Evolutionary conservation across 2,797 vertebrate genomes (phyloP), one percentile per base, ranked within the genome.

Genomic region (Craterocephalus amniculus): DNA sequence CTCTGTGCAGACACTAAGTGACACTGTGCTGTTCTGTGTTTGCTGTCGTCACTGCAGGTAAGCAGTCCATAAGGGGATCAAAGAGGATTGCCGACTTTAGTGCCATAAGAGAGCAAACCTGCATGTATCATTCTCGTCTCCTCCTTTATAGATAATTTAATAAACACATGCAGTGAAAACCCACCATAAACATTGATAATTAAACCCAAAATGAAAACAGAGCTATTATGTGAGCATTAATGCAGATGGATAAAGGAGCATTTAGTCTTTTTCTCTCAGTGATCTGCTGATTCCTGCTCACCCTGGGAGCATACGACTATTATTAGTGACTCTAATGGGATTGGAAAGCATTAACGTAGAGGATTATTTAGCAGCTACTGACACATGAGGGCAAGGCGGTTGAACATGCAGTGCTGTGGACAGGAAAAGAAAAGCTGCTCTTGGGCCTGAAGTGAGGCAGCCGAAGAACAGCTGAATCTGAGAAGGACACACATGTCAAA

Each of bases 281-380:
- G 80, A 79, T 77, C 64, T 81, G 43, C 63, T 88, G 87, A 91
- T 82, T 89, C 71, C 71, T 84, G 83, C 79, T 84, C 62, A 67
- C 65, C 51, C 71, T 78, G 61, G 55, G 62, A 81, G 75, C 81
- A 85, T 72, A 69, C 60, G 74, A 77, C 92, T 94, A 94, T 93
- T 90, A 89, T 95, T 94, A 93, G 92, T 1, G 24, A 34, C 58
- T 45, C 78, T 94, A 92, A 95, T 87, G 80, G 82, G 94, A 94
- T 95, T 78, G 58, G 49, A 67, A 60, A 58, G 87, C 70, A 92
- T 93, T 93, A 90, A 85, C 81, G 78, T 14, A 4, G 24, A 49
- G 88, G 92, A 91, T 92, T 93, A 93, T 83, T 78, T 34, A 88
- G 74, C 78, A 83, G 72, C 80, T 64, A 84, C 73, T 20, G 54